These are phyloP conservation scores for Timema cristinae DNA, from an alignment of 2,888 invertebrate species.

Conservation along the genomic window DNA sequence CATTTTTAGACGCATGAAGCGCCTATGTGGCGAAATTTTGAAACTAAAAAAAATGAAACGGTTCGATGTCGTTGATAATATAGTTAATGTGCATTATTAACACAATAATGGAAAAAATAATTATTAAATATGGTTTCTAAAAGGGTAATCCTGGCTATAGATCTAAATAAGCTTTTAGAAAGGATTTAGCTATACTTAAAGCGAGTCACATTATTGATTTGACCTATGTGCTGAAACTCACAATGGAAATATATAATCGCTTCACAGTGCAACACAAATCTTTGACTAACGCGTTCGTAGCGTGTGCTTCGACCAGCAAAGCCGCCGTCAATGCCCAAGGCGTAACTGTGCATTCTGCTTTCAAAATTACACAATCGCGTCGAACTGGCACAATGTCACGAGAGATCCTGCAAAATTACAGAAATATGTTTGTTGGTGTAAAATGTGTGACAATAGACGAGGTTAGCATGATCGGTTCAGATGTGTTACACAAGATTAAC, in stretches of 20 bases:
- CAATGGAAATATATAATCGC: not conserved
- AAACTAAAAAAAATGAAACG: too few species aligned
- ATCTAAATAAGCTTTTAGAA: too few species aligned
- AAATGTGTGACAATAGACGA: not conserved
- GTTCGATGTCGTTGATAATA: too few species aligned
- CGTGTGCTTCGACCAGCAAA: not conserved
- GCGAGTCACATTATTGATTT: too few species aligned
- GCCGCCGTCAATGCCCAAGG: not conserved
- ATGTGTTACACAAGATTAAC: conserved; percentile 9
- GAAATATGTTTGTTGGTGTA: conserved; percentile 5
- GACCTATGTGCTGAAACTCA: conserved; percentile 1
- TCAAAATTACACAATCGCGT: conserved; percentile 3
- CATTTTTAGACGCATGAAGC: too few species aligned
- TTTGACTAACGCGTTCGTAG: conserved; percentile 7
- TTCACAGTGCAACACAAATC: not conserved
- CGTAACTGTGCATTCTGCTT: conserved; percentile 7
- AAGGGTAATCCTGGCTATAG: too few species aligned
- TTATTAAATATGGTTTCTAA: too few species aligned
- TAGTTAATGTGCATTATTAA: too few species aligned
- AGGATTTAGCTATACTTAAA: too few species aligned
- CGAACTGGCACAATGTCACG: conserved; percentile 7
- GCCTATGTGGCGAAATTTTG: too few species aligned
- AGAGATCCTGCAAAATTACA: conserved; percentile 3
- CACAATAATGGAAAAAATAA: too few species aligned
- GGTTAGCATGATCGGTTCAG: conserved; percentile 3